Evolutionary conservation across 2,888 invertebrate genomes (phyloP), one percentile per base, ranked within the genome.

Genomic region (Napeogenes sylphis): DNA sequence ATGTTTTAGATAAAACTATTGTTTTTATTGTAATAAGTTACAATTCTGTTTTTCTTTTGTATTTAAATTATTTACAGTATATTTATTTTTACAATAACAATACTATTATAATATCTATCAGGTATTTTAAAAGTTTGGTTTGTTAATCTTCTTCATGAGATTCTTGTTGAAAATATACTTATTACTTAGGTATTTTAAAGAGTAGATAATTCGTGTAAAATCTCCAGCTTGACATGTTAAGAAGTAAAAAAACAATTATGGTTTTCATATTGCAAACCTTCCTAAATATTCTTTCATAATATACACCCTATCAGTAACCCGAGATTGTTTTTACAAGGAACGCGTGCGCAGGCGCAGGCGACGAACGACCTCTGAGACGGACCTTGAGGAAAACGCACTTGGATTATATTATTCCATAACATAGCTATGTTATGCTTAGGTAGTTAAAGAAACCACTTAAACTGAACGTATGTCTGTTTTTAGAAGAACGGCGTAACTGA

Each of bases 301-400:
- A 58, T 55, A 13, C 47, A 66, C 65, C 66, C 60, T 62, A 62
- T 46, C 57, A 73, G 86, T 84, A 87, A 87, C 81, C 77, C 73
- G 87, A 87, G 81, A 85, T 80, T 86, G 84, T 87, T 87, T 85
- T 85, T 74, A 70, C 79, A 79, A 76, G 74, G 75, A 72, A 79
- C 85, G 85, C 85, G 83, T 83, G 83, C 84, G 82, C 82, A 71
- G 69, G 75, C 78, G 67, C 51, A 51, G 51, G 65, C 70, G 70
- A 64, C 76, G 77, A 79, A 80, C 85, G 88, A 85, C 87, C 86
- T 87, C 85, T 77, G 80, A 74, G 73, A 73, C 78, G 80, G 85
- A 82, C 86, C 87, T 87, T 87, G 88, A 77, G 75, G 75, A 73
- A 74, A 62, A 66, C 58, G 61, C 62, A 54, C 45, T 68, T 65